Evolutionary conservation across 2,113 vertebrate genomes (phyloP).

Genomic region (Callospermophilus lateralis): DNA sequence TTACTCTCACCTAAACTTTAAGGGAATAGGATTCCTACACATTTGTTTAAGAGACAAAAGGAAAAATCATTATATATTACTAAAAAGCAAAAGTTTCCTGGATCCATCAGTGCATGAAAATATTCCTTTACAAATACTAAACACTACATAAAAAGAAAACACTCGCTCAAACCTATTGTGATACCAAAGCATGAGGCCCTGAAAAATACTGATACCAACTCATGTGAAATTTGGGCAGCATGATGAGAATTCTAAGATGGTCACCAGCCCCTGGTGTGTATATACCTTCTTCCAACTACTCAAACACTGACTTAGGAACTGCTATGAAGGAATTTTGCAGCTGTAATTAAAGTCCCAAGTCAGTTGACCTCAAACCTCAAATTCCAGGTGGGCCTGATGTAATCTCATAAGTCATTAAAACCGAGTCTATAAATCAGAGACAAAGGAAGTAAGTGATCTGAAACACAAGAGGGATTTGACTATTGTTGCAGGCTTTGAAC

Average conservation of each 20-base stretch:
- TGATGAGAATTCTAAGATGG: background rate
- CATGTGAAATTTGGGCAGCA: background rate
- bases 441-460: background rate
- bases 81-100: background rate
- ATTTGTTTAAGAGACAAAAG: slow-evolving; percentile 8
- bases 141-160: background rate
- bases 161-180: background rate
- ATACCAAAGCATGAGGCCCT: background rate
- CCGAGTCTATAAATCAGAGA: background rate
- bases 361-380: background rate
- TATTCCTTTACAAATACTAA: background rate
- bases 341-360: background rate
- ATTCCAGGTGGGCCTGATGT: background rate
- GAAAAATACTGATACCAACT: background rate
- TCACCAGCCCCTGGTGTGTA: background rate
- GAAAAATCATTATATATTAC: background rate
- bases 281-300: background rate
- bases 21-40: background rate
- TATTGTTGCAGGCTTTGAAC: background rate
- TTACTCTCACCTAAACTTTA: slow-evolving; percentile 14
- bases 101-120: background rate
- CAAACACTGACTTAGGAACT: background rate
- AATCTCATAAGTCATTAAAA: background rate
- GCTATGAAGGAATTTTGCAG: background rate
- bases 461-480: background rate